Conservation (phyloP, 2,113 vertebrate genomes). For the Scolopax mira region DNA sequence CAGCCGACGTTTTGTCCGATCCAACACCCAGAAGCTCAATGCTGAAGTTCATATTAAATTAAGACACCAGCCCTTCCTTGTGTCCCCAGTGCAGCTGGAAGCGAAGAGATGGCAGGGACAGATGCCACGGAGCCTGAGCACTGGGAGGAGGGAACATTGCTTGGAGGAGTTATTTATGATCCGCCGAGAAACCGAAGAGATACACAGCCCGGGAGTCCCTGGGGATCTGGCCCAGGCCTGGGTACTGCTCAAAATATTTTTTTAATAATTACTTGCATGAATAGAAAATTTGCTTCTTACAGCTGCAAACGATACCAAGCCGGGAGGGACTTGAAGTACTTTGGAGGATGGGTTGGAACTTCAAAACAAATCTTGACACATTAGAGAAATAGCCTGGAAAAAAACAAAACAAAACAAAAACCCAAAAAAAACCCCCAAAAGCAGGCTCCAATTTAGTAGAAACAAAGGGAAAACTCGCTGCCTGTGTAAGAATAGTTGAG, state of each 20-base stretch:
- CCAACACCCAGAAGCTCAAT: no score
- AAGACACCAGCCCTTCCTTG: not conserved
- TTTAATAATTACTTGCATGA: conserved; percentile 59
- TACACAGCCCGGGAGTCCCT: not conserved
- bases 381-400: not conserved
- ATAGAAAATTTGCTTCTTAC: conserved; percentile 48
- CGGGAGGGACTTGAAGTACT: conserved; percentile 31
- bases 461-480: conserved; percentile 40
- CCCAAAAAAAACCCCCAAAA: not conserved
- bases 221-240: conserved; percentile 47
- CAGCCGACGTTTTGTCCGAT: no score
- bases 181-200: not conserved
- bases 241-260: conserved; percentile 56
- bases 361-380: conserved; percentile 25
- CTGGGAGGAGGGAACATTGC: not conserved
- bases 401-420: not conserved
- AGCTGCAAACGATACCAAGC: conserved; percentile 42
- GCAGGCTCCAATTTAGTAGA: not conserved
- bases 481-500: not conserved
- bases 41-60: not conserved
- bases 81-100: not conserved
- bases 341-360: conserved; percentile 44
- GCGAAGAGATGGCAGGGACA: not conserved
- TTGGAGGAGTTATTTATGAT: not conserved
- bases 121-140: not conserved